Evolutionary conservation across 2,797 vertebrate genomes (phyloP), one percentile per base, ranked within the genome.

Genomic region (Aulostomus chinensis): DNA sequence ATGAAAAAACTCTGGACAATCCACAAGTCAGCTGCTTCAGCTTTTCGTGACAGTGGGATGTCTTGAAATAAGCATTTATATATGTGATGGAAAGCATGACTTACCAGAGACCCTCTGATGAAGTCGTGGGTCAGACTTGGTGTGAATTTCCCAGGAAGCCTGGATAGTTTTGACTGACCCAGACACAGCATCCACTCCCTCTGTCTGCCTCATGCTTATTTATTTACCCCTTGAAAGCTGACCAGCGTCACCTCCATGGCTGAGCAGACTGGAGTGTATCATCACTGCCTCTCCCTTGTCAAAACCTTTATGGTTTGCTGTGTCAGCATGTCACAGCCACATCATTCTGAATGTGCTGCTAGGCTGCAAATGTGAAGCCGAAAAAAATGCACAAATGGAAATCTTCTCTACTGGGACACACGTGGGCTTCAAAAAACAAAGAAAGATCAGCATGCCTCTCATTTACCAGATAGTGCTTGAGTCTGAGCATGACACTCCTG

Each of bases 171-270:
- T 39, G 18, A 26, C 13, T 62, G 39, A 34, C 52, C 34, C 26
- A 42, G 50, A 64, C 16, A 8, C 36, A 9, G 13, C 32, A 35
- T 26, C 2, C 13, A 15, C 32, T 24, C 25, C 37, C 24, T 35
- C 26, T 18, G 31, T 15, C 54, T 46, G 17, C 26, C 25, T 39
- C 20, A 10, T 58, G 12, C 36, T 62, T 37, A 52, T 60, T 80
- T 70, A 62, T 77, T 62, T 35, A 58, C 57, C 38, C 22, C 8
- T 32, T 59, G 34, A 70, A 65, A 66, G 46, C 59, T 52, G 58
- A 54, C 20, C 16, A 8, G 28, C 1, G 2, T 53, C 12, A 5
- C 60, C 56, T 55, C 20, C 36, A 31, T 53, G 68, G 34, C 45
- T 18, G 28, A 25, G 60, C 53, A 56, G 21, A 73, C 29, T 32